Evolutionary conservation across 2,888 invertebrate species (phyloP), one percentile per base, ranked within the genome.

Genomic region (Pardosa pseudoannulata): DNA sequence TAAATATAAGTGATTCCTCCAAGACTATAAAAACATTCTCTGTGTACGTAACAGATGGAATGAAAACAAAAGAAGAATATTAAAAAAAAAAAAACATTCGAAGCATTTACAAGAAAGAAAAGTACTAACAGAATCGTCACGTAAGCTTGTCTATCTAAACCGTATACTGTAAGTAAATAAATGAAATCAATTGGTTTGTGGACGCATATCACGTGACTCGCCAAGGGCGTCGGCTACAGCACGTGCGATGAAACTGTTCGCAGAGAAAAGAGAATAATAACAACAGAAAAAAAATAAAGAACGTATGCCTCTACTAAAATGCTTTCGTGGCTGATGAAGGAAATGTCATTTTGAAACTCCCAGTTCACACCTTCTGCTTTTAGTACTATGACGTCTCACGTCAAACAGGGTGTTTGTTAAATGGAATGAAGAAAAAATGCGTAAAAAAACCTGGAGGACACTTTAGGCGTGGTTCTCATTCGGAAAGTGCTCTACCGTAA

Each of bases 381-480:
- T 56, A 75, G 65, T 65, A 39, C 62, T 39, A 32, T 27, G 36
- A 71, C 70, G 50, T 39, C 19, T 56, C 28, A 56, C 62, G 56
- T 39, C 56, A 70, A 56, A 79, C 32, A 19, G 68, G 28, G 32
- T 62, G 39, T 68, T 29, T 23, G 19, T 19, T 23, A 56, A 56
- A 56, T 2, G 23, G 23, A 56, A 56, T 2, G 23, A 32, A 46
- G 39, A 39, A 41, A 50, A 32, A 46, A 19, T 71, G 16, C n/a
- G 75, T 16, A 32, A 36, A 78, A 68, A 50, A 36, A 62, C 7
- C 0, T n/a, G 28, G 39, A 7, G 7, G 9, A 68, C 11, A 56
- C 65, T 67, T 80, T 73, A 73, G 80, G 80, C 80, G 80, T 80
- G 80, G 80, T 29, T 46, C 73, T 13, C 50, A 64, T 41, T 72